phyloP scores from a whole-genome alignment of 2,797 vertebrate species.

The Dallia pectoralis region DNA sequence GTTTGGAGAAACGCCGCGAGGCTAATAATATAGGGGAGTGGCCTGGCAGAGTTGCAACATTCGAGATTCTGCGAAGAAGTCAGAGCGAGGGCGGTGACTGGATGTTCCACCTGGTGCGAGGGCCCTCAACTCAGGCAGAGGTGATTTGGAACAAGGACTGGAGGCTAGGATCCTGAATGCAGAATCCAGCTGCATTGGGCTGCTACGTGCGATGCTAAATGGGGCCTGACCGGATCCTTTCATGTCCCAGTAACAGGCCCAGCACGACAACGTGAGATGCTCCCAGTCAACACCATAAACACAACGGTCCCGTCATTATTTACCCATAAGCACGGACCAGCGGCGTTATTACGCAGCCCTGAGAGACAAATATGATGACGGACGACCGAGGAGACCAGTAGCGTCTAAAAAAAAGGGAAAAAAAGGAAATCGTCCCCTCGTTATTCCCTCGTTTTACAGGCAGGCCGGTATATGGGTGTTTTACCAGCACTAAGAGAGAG shows the following conservation, averaged over 20 bases:
- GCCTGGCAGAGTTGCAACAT: slow-evolving; percentile 48
- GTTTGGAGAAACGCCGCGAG: slow-evolving; percentile 53
- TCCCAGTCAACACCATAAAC: slow-evolving; percentile 69
- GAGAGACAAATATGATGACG: slow-evolving; percentile 70
- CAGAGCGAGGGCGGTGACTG: slow-evolving; percentile 58
- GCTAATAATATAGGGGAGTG: slow-evolving; percentile 50
- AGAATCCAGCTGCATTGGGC: neutral
- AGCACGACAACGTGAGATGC: slow-evolving; percentile 69
- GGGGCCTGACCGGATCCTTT: slow-evolving; percentile 76
- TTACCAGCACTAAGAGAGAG: slow-evolving; percentile 48
- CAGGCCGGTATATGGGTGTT: slow-evolving; percentile 64
- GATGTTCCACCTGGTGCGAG: neutral
- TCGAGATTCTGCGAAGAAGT: slow-evolving; percentile 56
- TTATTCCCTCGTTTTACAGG: slow-evolving; percentile 68
- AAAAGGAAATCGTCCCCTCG: slow-evolving; percentile 73
- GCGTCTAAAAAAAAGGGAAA: slow-evolving; percentile 58
- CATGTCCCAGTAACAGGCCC: slow-evolving; percentile 68
- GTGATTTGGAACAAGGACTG: neutral
- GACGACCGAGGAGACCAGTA: slow-evolving; percentile 59
- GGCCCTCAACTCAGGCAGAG: neutral
- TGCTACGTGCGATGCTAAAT: slow-evolving; percentile 71
- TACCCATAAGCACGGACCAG: slow-evolving; percentile 44
- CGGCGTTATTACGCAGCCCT: slow-evolving; percentile 54
- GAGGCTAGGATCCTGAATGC: slow-evolving; percentile 50
- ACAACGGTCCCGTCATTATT: slow-evolving; percentile 62